Conservation (phyloP, 2,113 vertebrate genomes). For the Zosterops borbonicus region DNA sequence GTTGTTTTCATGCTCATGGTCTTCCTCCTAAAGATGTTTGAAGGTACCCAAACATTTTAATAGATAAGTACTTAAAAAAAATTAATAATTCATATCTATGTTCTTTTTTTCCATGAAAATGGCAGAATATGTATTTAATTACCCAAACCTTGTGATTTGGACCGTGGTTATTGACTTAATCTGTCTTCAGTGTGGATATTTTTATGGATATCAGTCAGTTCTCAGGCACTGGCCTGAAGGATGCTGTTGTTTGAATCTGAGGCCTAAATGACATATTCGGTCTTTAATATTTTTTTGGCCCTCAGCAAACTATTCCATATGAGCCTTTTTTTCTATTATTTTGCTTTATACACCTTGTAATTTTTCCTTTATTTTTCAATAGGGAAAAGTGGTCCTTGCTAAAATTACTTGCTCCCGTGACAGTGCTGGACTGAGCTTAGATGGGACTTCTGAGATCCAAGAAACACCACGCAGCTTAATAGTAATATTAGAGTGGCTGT, state of each 20-base stretch:
- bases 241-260: background rate
- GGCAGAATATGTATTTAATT: background rate
- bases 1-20: background rate
- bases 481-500: background rate
- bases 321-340: background rate
- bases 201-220: background rate
- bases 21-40: background rate
- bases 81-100: background rate
- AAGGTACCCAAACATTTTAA: background rate
- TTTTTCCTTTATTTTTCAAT: background rate
- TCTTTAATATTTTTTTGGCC: background rate
- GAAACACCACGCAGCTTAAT: background rate
- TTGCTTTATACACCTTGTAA: background rate
- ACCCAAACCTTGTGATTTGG: background rate
- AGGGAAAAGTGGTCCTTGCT: background rate
- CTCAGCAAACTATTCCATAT: background rate
- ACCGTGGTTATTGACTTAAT: background rate
- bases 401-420: background rate
- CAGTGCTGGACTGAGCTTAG: background rate
- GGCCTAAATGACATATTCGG: accelerated
- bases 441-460: background rate
- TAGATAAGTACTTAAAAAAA: background rate
- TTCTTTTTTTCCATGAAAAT: background rate
- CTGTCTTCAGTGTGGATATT: accelerated
- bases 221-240: background rate